phyloP scores from a whole-genome alignment of 2,113 vertebrate species.

The Proterorhinus semilunaris region DNA sequence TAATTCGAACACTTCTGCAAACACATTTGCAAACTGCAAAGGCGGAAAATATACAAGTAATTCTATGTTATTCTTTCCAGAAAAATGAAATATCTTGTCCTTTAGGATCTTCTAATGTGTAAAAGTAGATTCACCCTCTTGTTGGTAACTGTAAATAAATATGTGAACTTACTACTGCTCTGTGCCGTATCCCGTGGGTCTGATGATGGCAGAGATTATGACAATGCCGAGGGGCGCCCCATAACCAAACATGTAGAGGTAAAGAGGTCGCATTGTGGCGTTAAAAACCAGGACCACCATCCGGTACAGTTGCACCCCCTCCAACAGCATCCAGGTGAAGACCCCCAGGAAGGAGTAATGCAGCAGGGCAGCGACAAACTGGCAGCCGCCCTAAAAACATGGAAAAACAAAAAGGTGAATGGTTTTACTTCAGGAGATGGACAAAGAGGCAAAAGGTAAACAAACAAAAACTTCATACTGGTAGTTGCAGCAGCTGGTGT shows the following conservation, averaged over 20 bases:
- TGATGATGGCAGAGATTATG: conserved; percentile 68
- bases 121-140: no score
- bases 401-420: not conserved
- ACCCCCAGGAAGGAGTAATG: conserved; percentile 85
- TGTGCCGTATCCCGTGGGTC: conserved; percentile 73
- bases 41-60: no score
- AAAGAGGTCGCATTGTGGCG: conserved; percentile 70
- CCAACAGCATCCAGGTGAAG: conserved; percentile 88
- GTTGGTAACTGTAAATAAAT: not conserved
- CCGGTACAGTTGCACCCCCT: conserved; percentile 86
- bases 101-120: no score
- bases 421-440: no score
- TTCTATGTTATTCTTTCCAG: no score
- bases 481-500: no score
- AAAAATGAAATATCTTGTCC: no score
- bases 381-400: conserved; percentile 74
- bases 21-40: no score
- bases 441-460: no score
- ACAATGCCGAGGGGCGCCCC: conserved; percentile 78
- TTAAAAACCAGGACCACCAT: conserved; percentile 88
- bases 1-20: no score
- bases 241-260: conserved; percentile 78
- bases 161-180: conserved; percentile 69
- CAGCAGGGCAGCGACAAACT: conserved; percentile 80
- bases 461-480: no score